phyloP scores from a whole-genome alignment of 2,888 invertebrate species.

The Iphiclides podalirius region DNA sequence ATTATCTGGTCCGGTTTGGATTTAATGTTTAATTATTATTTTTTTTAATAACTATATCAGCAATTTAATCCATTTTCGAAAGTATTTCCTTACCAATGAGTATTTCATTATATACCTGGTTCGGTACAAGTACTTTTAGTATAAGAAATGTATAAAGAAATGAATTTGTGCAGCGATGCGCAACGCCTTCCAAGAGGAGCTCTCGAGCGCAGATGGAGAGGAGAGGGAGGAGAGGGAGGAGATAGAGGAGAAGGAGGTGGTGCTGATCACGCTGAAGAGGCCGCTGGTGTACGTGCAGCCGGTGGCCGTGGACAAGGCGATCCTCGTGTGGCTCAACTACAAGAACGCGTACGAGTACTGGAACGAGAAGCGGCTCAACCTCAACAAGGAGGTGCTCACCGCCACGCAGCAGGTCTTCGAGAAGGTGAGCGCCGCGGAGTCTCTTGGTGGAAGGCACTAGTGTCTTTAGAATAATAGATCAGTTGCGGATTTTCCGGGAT shows the following conservation, averaged over 20 bases:
- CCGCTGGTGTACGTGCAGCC: conserved; percentile 98
- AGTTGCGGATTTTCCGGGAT: no score
- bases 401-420: conserved; percentile 85
- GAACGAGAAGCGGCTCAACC: conserved; percentile 95
- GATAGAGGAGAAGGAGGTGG: conserved; percentile 90
- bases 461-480: no score
- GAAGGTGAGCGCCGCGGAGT: conserved; percentile 42
- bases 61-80: no score
- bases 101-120: no score
- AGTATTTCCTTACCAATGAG: no score
- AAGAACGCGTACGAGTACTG: conserved; percentile 99
- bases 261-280: conserved; percentile 93
- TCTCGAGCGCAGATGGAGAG: conserved; percentile 87
- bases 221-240: conserved; percentile 92
- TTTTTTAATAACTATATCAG: no score
- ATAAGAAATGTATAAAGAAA: no score
- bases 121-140: no score
- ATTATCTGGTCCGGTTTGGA: no score
- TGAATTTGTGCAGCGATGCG: conserved; percentile 81
- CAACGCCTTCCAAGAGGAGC: conserved; percentile 94
- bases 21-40: no score
- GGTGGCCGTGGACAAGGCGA: conserved; percentile 98
- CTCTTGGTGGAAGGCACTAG: neutral
- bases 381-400: conserved; percentile 92
- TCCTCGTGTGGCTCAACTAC: conserved; percentile 99